phyloP scores from a whole-genome alignment of 2,888 invertebrate genomes.

The Zygothrica quintamaculata region DNA sequence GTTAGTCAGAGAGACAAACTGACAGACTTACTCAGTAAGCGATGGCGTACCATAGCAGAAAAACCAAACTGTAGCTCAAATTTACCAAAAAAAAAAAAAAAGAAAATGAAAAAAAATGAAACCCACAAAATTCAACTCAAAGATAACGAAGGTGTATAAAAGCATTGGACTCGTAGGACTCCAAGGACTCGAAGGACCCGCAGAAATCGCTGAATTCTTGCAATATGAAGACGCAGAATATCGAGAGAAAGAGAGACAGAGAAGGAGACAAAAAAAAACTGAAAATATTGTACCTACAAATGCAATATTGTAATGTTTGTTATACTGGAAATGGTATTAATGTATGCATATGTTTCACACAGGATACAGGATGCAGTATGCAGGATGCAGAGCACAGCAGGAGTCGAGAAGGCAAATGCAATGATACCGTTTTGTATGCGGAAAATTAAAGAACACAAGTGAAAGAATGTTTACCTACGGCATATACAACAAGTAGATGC shows the following conservation, averaged over 20 bases:
- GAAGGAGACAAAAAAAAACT: neutral
- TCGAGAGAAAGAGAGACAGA: neutral
- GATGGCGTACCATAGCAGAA: conserved; percentile 60
- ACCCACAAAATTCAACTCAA: conserved; percentile 49
- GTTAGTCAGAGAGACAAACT: neutral
- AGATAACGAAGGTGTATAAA: conserved; percentile 50
- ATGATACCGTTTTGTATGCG: conserved; percentile 33
- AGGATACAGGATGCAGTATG: conserved; percentile 35
- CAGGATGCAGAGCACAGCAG: conserved; percentile 21
- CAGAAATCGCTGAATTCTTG: conserved; percentile 39
- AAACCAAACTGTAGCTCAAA: conserved; percentile 69
- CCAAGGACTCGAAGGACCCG: conserved; percentile 21
- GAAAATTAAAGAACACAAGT: conserved; percentile 54
- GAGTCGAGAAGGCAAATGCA: conserved; percentile 6
- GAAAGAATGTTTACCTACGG: neutral
- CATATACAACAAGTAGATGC: neutral
- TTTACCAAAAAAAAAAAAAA: conserved; percentile 43
- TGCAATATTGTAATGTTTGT: conserved; percentile 73
- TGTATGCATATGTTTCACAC: conserved; percentile 72
- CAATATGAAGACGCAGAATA: conserved; percentile 40
- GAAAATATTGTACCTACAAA: conserved; percentile 61
- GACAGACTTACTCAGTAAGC: conserved; percentile 27
- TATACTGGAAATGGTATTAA: conserved; percentile 69
- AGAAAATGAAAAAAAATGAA: no score
- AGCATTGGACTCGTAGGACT: conserved; percentile 27